Conservation (phyloP, 2,113 vertebrate genomes). For the Gymnocephalus cernua region DNA sequence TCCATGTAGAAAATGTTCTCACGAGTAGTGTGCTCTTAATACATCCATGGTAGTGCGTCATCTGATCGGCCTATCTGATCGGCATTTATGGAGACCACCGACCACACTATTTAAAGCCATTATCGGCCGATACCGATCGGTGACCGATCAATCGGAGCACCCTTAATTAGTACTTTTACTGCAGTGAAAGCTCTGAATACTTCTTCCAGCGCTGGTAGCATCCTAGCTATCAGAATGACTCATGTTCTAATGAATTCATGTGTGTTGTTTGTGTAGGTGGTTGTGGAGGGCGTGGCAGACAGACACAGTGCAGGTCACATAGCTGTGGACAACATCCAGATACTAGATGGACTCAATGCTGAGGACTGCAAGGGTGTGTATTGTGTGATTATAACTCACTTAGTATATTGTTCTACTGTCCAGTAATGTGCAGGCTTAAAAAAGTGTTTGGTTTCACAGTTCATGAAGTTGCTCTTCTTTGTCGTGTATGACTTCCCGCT, state of each 20-base stretch:
- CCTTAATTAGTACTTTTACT: too few species aligned
- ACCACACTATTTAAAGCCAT: too few species aligned
- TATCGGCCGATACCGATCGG: too few species aligned
- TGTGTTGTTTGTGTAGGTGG: slow-evolving; percentile 84
- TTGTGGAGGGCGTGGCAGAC: slow-evolving; percentile 92
- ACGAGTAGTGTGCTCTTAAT: too few species aligned
- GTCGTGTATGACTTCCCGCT: background rate
- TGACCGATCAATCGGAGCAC: too few species aligned
- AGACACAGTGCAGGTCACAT: slow-evolving; percentile 89
- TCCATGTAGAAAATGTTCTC: too few species aligned
- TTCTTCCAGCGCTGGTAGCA: too few species aligned
- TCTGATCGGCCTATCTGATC: too few species aligned
- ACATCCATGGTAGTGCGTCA: too few species aligned
- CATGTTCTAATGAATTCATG: background rate
- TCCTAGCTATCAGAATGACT: background rate
- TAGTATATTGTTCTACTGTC: background rate
- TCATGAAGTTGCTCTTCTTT: background rate
- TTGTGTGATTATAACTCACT: too few species aligned
- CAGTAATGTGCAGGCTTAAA: background rate
- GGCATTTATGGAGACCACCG: too few species aligned
- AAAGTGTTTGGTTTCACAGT: background rate
- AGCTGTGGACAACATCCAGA: slow-evolving; percentile 93
- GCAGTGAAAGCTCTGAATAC: too few species aligned
- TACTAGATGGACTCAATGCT: slow-evolving; percentile 85
- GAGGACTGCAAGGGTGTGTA: slow-evolving; percentile 89